phyloP scores from a whole-genome alignment of 1,140 invertebrate genomes.

The Ceratoteleas bidentatus region DNA sequence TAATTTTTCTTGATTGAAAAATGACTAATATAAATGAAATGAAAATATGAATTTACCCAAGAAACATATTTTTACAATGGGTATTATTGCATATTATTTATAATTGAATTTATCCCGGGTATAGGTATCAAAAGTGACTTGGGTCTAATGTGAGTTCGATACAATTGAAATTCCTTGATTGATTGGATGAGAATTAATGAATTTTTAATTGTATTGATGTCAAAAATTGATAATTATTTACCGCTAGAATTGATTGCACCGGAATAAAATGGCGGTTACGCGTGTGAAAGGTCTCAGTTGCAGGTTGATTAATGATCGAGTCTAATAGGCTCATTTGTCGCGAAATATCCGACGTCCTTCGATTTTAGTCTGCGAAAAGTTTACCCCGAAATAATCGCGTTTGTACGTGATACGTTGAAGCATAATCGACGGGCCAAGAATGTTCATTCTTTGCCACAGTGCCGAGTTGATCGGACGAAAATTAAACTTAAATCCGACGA shows the following conservation, averaged over 20 bases:
- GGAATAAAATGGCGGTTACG: conserved; percentile 39
- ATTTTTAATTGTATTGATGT: conserved; percentile 23
- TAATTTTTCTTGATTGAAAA: too few relatives aligned
- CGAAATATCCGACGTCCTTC: conserved; percentile 23
- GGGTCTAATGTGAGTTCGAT: too few relatives aligned
- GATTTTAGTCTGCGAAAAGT: conserved; percentile 32
- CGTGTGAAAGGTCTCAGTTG: conserved; percentile 16
- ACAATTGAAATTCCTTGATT: too few relatives aligned
- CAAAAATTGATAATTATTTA: conserved; percentile 10
- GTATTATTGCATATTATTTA: too few relatives aligned
- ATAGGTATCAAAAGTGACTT: too few relatives aligned
- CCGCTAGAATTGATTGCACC: conserved; percentile 15
- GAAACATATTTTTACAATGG: too few relatives aligned
- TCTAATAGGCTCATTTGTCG: conserved; percentile 44
- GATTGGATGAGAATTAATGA: conserved; percentile 1
- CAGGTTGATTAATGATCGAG: conserved; percentile 39
- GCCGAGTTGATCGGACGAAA: conserved; percentile 17
- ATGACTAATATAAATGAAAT: too few relatives aligned
- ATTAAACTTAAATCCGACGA: neutral
- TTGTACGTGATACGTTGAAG: conserved; percentile 17
- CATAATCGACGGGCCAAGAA: conserved; percentile 8
- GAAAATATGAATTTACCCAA: too few relatives aligned
- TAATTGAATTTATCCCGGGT: too few relatives aligned
- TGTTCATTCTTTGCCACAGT: too few relatives aligned
- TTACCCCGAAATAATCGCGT: neutral